Conservation (phyloP, 1,140 invertebrate genomes). For the Choristoneura fumiferana region DNA sequence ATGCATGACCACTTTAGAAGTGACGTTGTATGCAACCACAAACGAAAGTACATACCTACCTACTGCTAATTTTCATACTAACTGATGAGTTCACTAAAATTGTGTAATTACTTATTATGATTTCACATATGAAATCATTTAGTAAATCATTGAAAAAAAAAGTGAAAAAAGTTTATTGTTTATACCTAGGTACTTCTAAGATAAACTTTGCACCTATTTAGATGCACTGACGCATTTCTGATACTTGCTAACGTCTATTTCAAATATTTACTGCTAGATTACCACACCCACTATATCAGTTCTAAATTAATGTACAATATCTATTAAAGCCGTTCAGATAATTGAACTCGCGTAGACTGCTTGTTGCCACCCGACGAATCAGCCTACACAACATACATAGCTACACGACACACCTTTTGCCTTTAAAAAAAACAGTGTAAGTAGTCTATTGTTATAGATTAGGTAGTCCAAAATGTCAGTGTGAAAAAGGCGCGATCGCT, state of each 20-base stretch:
- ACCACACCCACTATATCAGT: constrained; percentile 4
- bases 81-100: too few species aligned
- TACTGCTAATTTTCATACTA: too few species aligned
- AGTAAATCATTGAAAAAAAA: too few species aligned
- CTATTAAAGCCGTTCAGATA: constrained; percentile 36
- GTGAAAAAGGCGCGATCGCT: not conserved
- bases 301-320: constrained; percentile 26
- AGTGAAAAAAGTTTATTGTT: too few species aligned
- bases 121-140: too few species aligned
- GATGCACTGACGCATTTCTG: not conserved
- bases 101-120: too few species aligned
- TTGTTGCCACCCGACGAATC: constrained; percentile 43
- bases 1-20: too few species aligned
- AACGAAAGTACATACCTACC: too few species aligned
- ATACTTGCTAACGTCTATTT: not conserved
- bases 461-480: not conserved
- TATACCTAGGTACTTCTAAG: too few species aligned
- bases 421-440: not conserved
- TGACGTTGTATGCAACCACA: too few species aligned
- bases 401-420: constrained; percentile 8
- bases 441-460: not conserved
- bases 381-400: not conserved
- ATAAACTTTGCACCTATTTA: too few species aligned
- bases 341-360: constrained; percentile 48
- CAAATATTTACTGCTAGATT: not conserved